Conservation (phyloP, 1,140 invertebrate species). For the Micrasema longulum region DNA sequence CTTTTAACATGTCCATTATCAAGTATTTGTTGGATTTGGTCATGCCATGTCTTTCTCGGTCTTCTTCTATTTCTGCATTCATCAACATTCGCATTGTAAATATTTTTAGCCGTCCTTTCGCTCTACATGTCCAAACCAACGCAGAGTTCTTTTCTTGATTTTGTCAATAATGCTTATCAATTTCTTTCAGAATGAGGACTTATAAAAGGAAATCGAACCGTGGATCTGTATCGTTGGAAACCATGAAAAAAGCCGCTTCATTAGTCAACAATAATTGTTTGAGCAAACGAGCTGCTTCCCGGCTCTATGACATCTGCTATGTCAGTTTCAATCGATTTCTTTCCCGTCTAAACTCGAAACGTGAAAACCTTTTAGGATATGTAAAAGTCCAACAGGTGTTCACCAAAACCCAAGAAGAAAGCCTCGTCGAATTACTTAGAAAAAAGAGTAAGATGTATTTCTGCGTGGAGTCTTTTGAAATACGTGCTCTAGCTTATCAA, state of each 20-base stretch:
- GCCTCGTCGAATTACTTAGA: not conserved
- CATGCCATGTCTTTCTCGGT: no score
- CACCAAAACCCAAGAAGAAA: not conserved
- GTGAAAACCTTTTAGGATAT: not conserved
- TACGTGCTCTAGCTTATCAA: conserved; percentile 12
- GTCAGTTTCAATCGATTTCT: conserved; percentile 10
- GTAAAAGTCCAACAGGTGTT: not conserved
- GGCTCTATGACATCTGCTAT: conserved; percentile 7
- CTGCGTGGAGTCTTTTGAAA: not conserved
- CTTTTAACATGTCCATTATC: no score
- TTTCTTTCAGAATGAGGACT: conserved; percentile 30
- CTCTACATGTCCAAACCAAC: no score
- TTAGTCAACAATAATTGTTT: conserved; percentile 6
- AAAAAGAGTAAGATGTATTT: not conserved
- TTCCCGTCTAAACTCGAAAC: not conserved
- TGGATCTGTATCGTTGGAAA: conserved; percentile 15
- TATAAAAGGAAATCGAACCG: conserved; percentile 26
- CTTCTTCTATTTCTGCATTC: no score
- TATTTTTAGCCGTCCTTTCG: no score
- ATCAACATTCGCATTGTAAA: no score
- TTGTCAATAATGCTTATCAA: not conserved
- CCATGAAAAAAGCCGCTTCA: conserved; percentile 23
- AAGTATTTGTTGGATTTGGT: no score
- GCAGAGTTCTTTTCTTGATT: no score
- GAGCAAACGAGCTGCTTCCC: not conserved